These are phyloP conservation scores for Drosophila tsacasi DNA, from an alignment of 1,140 invertebrate species.

Conservation along the genomic window DNA sequence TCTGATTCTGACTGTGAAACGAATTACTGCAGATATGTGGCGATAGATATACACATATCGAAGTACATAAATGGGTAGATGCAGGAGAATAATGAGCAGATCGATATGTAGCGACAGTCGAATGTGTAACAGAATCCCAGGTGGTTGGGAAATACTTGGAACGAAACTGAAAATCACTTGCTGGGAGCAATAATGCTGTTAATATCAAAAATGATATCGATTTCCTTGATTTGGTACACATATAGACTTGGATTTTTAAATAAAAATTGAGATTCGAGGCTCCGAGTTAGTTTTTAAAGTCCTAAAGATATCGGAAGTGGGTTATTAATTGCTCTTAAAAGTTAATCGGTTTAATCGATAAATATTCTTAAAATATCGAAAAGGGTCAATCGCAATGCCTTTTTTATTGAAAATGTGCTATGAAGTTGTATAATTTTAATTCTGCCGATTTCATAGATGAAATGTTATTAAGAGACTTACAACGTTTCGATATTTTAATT, in stretches of 20 bases:
- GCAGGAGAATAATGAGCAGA: constrained; percentile 1
- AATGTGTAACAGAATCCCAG: constrained; percentile 3
- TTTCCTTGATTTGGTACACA: neutral
- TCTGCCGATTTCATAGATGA: no score
- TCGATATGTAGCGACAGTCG: constrained; percentile 6
- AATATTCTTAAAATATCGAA: neutral
- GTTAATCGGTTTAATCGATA: neutral
- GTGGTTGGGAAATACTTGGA: neutral
- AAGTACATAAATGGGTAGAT: neutral
- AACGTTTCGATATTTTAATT: no score
- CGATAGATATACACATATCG: neutral
- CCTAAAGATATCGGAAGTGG: neutral
- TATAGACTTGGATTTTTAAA: neutral
- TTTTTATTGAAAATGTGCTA: neutral
- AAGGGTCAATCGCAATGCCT: no score
- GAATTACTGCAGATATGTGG: constrained; percentile 21
- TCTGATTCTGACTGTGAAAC: constrained; percentile 10
- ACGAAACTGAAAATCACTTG: neutral
- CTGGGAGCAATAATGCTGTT: neutral
- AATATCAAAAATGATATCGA: neutral
- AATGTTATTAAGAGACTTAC: no score
- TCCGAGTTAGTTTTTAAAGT: no score
- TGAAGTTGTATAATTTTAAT: no score
- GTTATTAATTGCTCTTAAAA: neutral
- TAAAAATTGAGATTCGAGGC: rapidly evolving